Evolutionary conservation across 2,888 invertebrate species (phyloP), one percentile per base, ranked within the genome.

Genomic region (Oscheius onirici): DNA sequence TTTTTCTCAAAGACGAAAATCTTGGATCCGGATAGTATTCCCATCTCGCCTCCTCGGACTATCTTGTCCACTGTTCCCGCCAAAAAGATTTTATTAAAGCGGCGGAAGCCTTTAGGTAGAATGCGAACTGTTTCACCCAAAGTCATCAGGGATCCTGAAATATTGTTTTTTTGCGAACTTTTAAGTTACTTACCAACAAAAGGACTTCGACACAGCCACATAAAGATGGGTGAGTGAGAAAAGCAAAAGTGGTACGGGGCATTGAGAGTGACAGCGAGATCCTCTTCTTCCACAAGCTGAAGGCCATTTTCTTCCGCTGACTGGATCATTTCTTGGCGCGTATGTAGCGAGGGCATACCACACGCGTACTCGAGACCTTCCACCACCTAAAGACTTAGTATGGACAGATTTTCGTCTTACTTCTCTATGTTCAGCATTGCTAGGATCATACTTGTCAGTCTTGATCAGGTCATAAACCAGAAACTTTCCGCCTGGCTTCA

Each of bases 311-410:
- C 44, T 54, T 73, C 71, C 1, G 84, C 84, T 15, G 76, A 61
- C 22, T 76, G 58, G 10, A 85, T 72, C 79, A 87, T 78, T 61
- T 87, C 84, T 10, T 65, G 57, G 60, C 81, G 71, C 1, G 81
- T 79, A 73, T 86, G 86, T 5, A 86, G 69, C 13, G 83, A 73
- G 0, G 86, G 86, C 86, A 86, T 86, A 55, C 86, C 86, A 72
- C 86, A 86, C 1, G 84, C 84, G 61, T 80, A 86, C 58, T 83
- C 81, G 26, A 83, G 65, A 20, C 78, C 78, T 55, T 80, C 73
- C 15, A 81, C 73, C 0, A 77, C 66, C 79, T 79, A 28, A 58
- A 79, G 40, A 41, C 13, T 20, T n/a, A 11, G 28, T 57, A 34
- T n/a, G 26, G n/a, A 44, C 28, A 46, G 13, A n/a, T 10, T 6